Conservation (phyloP, 1,140 invertebrate species). For the Idris sp. region DNA sequence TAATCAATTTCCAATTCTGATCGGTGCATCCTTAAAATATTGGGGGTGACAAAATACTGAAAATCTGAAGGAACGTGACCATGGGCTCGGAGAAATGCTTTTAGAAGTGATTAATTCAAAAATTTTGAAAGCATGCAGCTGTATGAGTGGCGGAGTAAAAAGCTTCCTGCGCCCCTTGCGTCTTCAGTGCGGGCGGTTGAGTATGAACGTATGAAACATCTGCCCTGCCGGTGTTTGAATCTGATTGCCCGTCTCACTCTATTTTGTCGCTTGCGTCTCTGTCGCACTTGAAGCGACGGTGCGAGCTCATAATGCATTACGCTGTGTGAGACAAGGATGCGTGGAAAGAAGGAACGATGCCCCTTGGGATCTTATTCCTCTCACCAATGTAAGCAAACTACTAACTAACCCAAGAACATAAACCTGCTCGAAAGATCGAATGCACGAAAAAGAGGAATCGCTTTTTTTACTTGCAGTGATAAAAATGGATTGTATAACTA, state of each 20-base stretch:
- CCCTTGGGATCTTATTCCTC: slow-evolving; percentile 55
- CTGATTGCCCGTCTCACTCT: slow-evolving; percentile 30
- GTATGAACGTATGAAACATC: slow-evolving; percentile 75
- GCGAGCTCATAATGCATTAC: slow-evolving; percentile 64
- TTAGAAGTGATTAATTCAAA: slow-evolving; percentile 44
- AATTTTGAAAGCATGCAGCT: slow-evolving; percentile 53
- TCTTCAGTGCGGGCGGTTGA: slow-evolving; percentile 66
- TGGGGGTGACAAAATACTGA: slow-evolving; percentile 1
- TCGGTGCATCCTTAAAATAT: too few species aligned
- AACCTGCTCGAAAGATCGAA: slow-evolving; percentile 31
- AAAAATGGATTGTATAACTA: slow-evolving; percentile 6
- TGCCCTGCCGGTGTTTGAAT: slow-evolving; percentile 75
- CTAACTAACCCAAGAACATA: slow-evolving; percentile 63
- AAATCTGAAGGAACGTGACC: slow-evolving; percentile 37
- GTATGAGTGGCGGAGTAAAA: slow-evolving; percentile 48
- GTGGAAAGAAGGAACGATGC: slow-evolving; percentile 37
- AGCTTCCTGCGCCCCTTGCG: slow-evolving; percentile 70
- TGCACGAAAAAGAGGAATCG: slow-evolving; percentile 8
- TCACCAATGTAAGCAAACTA: slow-evolving; percentile 38
- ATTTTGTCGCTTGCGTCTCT: background rate
- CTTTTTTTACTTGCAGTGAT: slow-evolving; percentile 11
- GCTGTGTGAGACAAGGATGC: slow-evolving; percentile 29
- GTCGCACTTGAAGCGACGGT: slow-evolving; percentile 63
- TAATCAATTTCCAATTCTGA: too few species aligned
- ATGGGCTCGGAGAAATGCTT: slow-evolving; percentile 19